Evolutionary conservation across 2,888 invertebrate genomes (phyloP).

Genomic region (Willowsia nigromaculata): DNA sequence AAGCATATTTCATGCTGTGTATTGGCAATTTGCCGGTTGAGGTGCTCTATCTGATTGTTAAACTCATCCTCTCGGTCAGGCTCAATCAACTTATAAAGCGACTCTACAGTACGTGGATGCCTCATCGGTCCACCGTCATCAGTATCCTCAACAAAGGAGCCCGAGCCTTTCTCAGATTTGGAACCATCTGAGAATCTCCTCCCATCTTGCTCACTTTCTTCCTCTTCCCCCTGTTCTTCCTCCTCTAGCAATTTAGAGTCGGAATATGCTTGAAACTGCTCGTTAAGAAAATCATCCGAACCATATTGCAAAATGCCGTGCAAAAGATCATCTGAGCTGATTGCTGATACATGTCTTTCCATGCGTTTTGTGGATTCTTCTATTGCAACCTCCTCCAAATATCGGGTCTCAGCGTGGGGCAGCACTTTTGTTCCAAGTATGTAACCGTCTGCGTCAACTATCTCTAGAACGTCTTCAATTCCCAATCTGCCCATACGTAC

Average conservation of each 20-base stretch:
- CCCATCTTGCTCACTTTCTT: neutral
- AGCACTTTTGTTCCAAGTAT: conserved; percentile 51
- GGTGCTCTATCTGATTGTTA: conserved; percentile 30
- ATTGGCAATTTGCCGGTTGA: conserved; percentile 48
- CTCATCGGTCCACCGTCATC: neutral
- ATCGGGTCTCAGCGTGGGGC: conserved; percentile 43
- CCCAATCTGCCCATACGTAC: conserved; percentile 52
- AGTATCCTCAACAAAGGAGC: neutral
- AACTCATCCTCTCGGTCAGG: conserved; percentile 57
- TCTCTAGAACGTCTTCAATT: conserved; percentile 56
- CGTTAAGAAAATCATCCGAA: neutral
- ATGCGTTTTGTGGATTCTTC: conserved; percentile 25
- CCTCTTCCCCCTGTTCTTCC: conserved; percentile 20
- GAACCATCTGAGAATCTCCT: neutral
- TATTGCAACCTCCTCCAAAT: conserved; percentile 48
- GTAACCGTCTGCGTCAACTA: conserved; percentile 48
- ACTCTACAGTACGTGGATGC: conserved; percentile 46
- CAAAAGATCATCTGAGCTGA: neutral
- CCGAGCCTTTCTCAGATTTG: neutral
- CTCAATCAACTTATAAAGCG: conserved; percentile 58
- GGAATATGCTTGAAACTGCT: neutral
- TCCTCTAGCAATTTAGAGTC: neutral
- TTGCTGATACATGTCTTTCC: neutral
- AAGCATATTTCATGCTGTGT: conserved; percentile 52
- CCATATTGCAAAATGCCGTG: neutral